Evolutionary conservation across 1,140 invertebrate genomes (phyloP).

Genomic region (Geopemphigus sp.): DNA sequence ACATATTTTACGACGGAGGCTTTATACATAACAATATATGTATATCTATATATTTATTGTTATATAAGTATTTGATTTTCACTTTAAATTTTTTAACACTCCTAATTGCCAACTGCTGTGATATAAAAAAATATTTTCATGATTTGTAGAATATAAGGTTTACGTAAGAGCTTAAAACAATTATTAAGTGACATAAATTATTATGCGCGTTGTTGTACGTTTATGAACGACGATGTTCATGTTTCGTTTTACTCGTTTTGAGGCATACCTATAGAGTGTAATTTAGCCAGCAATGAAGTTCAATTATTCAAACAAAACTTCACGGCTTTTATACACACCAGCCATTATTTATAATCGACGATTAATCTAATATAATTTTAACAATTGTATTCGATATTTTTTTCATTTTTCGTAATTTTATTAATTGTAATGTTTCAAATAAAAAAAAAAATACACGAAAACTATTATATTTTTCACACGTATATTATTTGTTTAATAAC

Average conservation of each 20-base stretch:
- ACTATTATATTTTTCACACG: conserved; percentile 23
- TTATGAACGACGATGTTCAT: background rate
- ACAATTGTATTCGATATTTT: background rate
- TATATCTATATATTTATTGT: conserved; percentile 6
- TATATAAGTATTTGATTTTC: conserved; percentile 11
- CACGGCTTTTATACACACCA: conserved; percentile 16
- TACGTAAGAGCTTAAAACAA: conserved; percentile 14
- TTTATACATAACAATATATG: conserved; percentile 7
- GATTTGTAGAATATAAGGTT: conserved; percentile 26
- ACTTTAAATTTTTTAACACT: background rate
- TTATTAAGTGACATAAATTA: conserved; percentile 15
- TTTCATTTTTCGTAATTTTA: conserved; percentile 19
- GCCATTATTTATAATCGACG: background rate
- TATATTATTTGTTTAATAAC: background rate
- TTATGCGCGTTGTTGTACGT: background rate
- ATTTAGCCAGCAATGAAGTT: conserved; percentile 28
- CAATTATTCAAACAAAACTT: conserved; percentile 15
- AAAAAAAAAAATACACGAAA: conserved; percentile 15
- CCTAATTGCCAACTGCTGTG: conserved; percentile 24
- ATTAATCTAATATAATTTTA: too few species aligned
- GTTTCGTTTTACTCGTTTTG: background rate
- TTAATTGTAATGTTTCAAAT: background rate
- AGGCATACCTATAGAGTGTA: background rate
- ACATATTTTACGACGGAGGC: background rate
- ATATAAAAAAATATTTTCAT: conserved; percentile 3